Evolutionary conservation across 2,797 vertebrate genomes (phyloP), one percentile per base, ranked within the genome.

Genomic region (Cynopterus sphinx): DNA sequence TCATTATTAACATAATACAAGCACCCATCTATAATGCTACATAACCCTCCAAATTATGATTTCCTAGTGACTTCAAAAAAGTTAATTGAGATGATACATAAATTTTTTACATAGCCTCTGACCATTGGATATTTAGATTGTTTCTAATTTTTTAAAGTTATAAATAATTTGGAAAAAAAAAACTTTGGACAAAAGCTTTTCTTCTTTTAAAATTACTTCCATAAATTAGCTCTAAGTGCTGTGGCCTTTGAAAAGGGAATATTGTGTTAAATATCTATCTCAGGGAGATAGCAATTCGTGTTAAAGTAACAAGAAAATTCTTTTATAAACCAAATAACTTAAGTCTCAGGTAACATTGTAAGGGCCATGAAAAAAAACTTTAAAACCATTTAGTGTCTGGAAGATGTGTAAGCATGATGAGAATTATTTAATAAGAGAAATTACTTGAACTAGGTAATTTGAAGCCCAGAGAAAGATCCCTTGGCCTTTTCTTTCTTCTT

Each of bases 231-330:
- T 65, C n/a, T 16, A 57, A 71, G 12, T 70, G 19, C 36, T 51
- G 21, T 51, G 28, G 26, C 10, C 36, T 88, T 89, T 33, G 74
- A 65, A 43, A 78, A 73, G 61, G 43, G 68, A 84, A 82, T 43
- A 2, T 59, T 91, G 36, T 12, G 39, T 95, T 90, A 89, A 85
- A 55, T 68, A 79, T 49, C 22, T 82, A 36, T n/a, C 46, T 84
- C n/a, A 21, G 55, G 55, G n/a, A 57, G 57, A 92, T 55, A 81
- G 94, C 51, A 75, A 36, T 84, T 61, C 55, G 57, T 17, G 6
- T 53, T 70, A 46, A 95, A 89, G 46, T 19, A 55, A 82, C 70
- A 74, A 94, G 78, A 87, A 90, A 94, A 87, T 70, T 84, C 31
- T 94, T 71, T 84, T 68, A 90, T 36, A 70, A 87, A 87, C 65